These are phyloP conservation scores for Ficedula albicollis DNA, from an alignment of 2,797 vertebrate species.

Conservation along the genomic window DNA sequence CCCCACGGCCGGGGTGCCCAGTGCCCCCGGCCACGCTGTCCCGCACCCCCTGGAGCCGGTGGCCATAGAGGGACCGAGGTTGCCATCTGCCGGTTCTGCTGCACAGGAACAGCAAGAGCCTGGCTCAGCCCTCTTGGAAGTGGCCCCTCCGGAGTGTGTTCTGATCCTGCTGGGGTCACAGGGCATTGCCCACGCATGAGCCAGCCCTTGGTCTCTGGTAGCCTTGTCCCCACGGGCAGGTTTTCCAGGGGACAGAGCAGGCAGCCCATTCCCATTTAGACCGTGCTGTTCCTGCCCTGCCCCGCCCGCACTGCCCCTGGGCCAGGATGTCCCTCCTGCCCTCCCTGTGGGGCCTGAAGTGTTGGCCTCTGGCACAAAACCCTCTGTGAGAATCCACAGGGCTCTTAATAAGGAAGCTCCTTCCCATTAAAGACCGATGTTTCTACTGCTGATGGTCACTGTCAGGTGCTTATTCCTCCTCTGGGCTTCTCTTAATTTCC, in stretches of 20 bases:
- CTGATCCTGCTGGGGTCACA: not conserved
- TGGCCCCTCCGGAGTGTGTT: not conserved
- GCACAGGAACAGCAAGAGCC: not conserved
- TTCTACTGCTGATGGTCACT: not conserved
- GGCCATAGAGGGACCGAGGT: constrained; percentile 49
- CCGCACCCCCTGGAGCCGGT: not conserved
- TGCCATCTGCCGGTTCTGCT: constrained; percentile 63
- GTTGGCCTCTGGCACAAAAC: not conserved
- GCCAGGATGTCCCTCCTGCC: not conserved
- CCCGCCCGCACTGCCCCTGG: fast-evolving
- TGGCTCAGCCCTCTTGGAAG: not conserved
- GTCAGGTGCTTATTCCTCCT: not conserved
- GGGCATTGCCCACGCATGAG: not conserved
- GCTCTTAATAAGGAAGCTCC: not conserved
- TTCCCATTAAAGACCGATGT: not conserved
- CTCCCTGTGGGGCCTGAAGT: not conserved
- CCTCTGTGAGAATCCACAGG: not conserved
- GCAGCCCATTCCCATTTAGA: not conserved
- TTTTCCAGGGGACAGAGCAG: not conserved
- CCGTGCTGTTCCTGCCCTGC: not conserved
- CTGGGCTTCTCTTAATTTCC: not conserved
- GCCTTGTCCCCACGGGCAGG: not conserved
- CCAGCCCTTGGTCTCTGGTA: not conserved
- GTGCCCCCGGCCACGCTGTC: not conserved
- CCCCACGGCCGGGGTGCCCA: not conserved